Percentiles rank a stretch among this genome's conserved stretches.
These are phyloP conservation scores for Zelostemma sp. DNA, from an alignment of 1,140 invertebrate genomes.

Conservation along the genomic window DNA sequence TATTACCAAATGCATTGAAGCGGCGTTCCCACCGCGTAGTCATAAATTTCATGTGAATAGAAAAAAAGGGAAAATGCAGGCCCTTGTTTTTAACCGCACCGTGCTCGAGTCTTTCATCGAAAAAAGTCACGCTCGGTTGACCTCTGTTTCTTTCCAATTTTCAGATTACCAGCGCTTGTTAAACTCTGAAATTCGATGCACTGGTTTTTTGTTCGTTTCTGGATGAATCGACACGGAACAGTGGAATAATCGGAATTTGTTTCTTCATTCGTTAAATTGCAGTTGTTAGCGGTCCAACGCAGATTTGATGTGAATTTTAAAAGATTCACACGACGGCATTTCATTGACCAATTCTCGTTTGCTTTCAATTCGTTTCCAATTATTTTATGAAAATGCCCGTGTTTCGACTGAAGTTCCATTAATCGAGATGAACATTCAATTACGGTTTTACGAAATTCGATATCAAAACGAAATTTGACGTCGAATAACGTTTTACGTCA, in stretches of 20 bases:
- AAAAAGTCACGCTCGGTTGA: slow-evolving; percentile 28
- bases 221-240: slow-evolving; percentile 14
- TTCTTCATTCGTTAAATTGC: slow-evolving; percentile 27
- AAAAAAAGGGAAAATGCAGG: slow-evolving; percentile 9
- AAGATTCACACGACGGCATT: slow-evolving; percentile 15
- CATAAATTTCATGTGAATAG: background rate
- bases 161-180: slow-evolving; percentile 35
- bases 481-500: too few relatives aligned
- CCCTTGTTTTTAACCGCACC: background rate
- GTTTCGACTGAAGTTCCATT: too few relatives aligned
- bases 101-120: background rate
- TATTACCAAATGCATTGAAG: background rate
- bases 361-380: too few relatives aligned
- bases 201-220: slow-evolving; percentile 16
- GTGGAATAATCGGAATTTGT: slow-evolving; percentile 20
- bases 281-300: slow-evolving; percentile 16
- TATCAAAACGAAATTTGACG: too few relatives aligned
- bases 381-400: too few relatives aligned
- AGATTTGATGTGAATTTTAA: slow-evolving; percentile 28
- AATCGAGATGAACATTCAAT: too few relatives aligned
- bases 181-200: slow-evolving; percentile 21
- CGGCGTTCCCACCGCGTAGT: background rate
- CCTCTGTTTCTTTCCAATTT: slow-evolving; percentile 39
- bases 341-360: slow-evolving; percentile 13
- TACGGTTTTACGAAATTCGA: too few relatives aligned